These are phyloP conservation scores for Phainopepla nitens DNA, from an alignment of 2,113 vertebrate genomes.

Conservation along the genomic window DNA sequence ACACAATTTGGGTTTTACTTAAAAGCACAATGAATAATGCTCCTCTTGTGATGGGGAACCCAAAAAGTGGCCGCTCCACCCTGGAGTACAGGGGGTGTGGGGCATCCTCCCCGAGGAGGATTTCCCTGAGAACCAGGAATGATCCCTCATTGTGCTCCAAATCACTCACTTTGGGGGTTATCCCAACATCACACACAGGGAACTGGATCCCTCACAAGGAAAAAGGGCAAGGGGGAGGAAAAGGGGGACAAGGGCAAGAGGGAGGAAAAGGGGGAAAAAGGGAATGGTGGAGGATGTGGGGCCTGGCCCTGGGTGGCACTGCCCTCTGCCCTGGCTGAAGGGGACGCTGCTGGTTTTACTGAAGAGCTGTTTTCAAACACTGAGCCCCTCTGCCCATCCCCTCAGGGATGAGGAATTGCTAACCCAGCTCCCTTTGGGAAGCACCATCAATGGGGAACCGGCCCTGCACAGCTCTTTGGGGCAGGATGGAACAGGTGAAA, in stretches of 20 bases:
- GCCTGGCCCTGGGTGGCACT: not conserved
- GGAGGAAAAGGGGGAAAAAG: too few species aligned
- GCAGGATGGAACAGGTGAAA: not conserved
- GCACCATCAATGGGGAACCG: not conserved
- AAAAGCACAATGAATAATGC: accelerated
- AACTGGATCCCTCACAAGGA: not conserved
- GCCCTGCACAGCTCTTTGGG: not conserved
- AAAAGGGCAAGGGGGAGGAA: too few species aligned
- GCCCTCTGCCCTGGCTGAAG: not conserved
- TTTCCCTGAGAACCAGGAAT: not conserved
- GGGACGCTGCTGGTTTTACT: not conserved
- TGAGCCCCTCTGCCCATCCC: accelerated
- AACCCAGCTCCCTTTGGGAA: accelerated
- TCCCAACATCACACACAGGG: not conserved
- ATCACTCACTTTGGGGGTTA: not conserved
- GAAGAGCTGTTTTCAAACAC: not conserved
- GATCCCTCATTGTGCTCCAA: slow-evolving; percentile 4
- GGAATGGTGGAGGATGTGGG: not conserved
- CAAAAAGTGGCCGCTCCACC: not conserved
- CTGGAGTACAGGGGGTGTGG: not conserved
- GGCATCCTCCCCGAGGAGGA: not conserved
- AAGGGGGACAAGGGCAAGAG: too few species aligned
- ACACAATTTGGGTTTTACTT: not conserved
- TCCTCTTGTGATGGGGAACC: not conserved
- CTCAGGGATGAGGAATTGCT: accelerated